Conservation (phyloP, 2,113 vertebrate species). For the Triplophysa rosa region DNA sequence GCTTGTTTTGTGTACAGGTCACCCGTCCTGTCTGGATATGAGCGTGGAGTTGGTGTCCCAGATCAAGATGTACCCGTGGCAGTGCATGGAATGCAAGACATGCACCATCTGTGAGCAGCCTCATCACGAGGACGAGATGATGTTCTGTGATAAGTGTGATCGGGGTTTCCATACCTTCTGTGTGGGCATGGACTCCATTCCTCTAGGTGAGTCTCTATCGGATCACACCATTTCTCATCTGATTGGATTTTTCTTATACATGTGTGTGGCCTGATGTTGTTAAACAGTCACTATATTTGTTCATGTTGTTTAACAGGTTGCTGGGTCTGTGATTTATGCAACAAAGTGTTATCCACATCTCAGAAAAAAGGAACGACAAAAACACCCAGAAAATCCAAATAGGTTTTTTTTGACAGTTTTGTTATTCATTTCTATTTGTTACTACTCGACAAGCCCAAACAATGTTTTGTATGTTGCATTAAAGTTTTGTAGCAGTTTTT, state of each 20-base stretch:
- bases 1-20: conserved; percentile 81
- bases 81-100: conserved; percentile 99
- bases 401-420: conserved; percentile 32
- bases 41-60: conserved; percentile 84
- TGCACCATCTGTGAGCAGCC: conserved; percentile 95
- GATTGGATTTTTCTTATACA: background rate
- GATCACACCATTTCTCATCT: background rate
- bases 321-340: conserved; percentile 96
- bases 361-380: conserved; percentile 89
- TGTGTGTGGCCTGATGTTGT: background rate
- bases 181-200: conserved; percentile 92
- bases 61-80: conserved; percentile 97
- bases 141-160: conserved; percentile 99
- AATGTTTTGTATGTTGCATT: conserved; percentile 15
- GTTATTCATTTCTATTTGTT: conserved; percentile 28
- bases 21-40: conserved; percentile 98
- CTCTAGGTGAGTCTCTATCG: conserved; percentile 80
- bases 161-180: conserved; percentile 98
- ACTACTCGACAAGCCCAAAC: background rate
- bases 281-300: conserved; percentile 35
- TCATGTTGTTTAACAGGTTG: conserved; percentile 76
- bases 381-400: conserved; percentile 86
- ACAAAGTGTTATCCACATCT: conserved; percentile 81
- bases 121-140: conserved; percentile 98
- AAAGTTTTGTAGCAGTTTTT: background rate